Evolutionary conservation across 2,113 vertebrate genomes (phyloP), one percentile per base, ranked within the genome.

Genomic region (Limanda limanda): DNA sequence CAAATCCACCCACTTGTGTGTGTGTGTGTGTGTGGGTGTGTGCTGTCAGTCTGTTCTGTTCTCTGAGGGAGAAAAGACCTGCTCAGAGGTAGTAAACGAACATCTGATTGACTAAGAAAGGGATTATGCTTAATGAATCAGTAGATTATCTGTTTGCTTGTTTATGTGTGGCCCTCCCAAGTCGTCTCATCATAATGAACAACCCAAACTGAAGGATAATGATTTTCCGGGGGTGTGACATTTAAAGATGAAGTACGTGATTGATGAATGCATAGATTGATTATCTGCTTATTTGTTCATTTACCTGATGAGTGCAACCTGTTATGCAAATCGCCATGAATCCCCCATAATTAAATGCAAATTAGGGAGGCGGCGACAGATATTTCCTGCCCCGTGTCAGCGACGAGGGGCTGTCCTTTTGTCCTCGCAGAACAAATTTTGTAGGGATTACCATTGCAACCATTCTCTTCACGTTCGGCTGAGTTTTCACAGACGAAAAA

Each of bases 301-400:
- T 82, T 76, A 90, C 75, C 78, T 79, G 85, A 92, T 74, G 86
- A 88, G 79, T 59, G 75, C 82, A 86, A 86, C 87, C 83, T 86
- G 86, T 86, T 91, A 87, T 91, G 89, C 85, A 92, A 89, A 89
- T 91, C 61, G 37, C 75, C 2, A 12, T 58, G 76, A 71, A 83
- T 60, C 74, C 58, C 51, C 78, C 67, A 21, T 92, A 84, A 91
- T 92, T 88, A 92, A 91, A 92, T 90, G 88, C 88, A 92, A 92
- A 92, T 92, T 75, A 88, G 76, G 63, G 67, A 57, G 70, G 70
- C 35, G 6, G 82, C 60, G 17, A 65, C 51, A 77, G 71, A 89
- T 79, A 76, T 81, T 83, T 84, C 78, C 79, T 81, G 71, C 68
- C 58, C 55, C 23, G 40, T 83, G 42, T 83, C 45, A 14, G 35